Base-by-base conservation (phyloP, 1,140 invertebrate genomes). In the Caenorhabditis latens region DNA sequence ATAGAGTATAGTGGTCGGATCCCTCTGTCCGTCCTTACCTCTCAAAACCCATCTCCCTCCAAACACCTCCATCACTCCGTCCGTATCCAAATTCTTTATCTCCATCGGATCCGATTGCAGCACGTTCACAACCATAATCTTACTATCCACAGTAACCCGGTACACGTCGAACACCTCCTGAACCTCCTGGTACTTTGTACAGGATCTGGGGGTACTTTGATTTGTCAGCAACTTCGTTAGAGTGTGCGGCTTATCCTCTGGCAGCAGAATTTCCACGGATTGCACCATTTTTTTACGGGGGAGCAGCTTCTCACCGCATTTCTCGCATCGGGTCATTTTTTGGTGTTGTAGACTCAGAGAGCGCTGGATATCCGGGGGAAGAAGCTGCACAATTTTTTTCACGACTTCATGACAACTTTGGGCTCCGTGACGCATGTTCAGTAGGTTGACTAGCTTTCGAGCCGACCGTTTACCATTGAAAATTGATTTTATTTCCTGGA, bases 371-470 rank as follows among this genome's bases (percentile, higher is more conserved):
- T 14, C 14, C 6, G 19, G 55, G 6, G 55, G 55, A n/a, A 58
- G 55, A 4, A 53, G 9, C 16, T 4, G 9, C 50, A 9, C 50
- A 53, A 53, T 53, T 58, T 58, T 58, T 19, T 58, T 58, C 13
- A 58, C 6, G 13, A 58, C 55, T n/a, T 58, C 55, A 58, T 58
- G 55, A 58, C 55, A 58, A 58, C 55, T 58, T 58, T 58, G 55
- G 1, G 55, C 55, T 14, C 55, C 55, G 11, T 58, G 14, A 58
- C 55, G 14, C 55, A 58, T 58, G 13, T 58, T 6, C 14, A 58
- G 55, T 53, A 53, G 50, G 9, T 53, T 16, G 9, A 16, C 50
- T 13, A 53, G 50, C 16, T 53, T 53, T 16, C 50, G 9, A 16
- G 55, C 19, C 32, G 32, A n/a, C n/a, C n/a, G 4, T 58, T 58